Evolutionary conservation across 2,113 vertebrate species (phyloP), one percentile per base, ranked within the genome.

Genomic region (Peromyscus californicus): DNA sequence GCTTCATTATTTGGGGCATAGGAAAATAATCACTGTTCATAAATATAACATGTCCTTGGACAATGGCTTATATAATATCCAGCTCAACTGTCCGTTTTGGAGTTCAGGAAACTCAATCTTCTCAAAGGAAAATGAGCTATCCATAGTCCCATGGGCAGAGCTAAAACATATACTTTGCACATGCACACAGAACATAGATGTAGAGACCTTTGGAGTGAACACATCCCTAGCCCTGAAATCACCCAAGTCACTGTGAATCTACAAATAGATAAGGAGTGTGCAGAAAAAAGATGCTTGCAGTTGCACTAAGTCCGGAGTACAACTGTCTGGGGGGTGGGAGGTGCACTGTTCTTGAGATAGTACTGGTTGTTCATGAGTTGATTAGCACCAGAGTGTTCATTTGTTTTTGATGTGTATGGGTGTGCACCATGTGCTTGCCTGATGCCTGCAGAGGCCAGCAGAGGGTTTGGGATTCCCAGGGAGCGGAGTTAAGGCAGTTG

Each of bases 91-190:
- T 70, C 75, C 22, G 61, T 80, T 65, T 22, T 4, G 29, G 69
- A 67, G 51, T 63, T 45, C 2, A 80, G 70, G 57, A 67, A 88
- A 67, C 9, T 17, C 48, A 95, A 45, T 69, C 11, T 9, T 72
- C 48, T 39, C 0, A 1, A 80, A 89, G 45, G 29, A 51, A 70
- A 69, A 13, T 67, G 22, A 82, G 54, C 5, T 72, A 31, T 72
- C 42, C 12, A n/a, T 3, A n/a, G 19, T 78, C 54, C 88, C 75
- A 48, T 0, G 48, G 90, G n/a, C 8, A 82, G 54, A 39, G 61
- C 39, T 1, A 16, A 59, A 10, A 26, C 4, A 13, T 0, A 36
- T 1, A 0, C 0, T 4, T 12, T 4, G 36, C 10, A 13, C 8
- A 13, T 11, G 72, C 7, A 67, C 39, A 63, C 2, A 54, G 17